Evolutionary conservation across 2,888 invertebrate species (phyloP), one percentile per base, ranked within the genome.

Genomic region (Argyresthia albistria): DNA sequence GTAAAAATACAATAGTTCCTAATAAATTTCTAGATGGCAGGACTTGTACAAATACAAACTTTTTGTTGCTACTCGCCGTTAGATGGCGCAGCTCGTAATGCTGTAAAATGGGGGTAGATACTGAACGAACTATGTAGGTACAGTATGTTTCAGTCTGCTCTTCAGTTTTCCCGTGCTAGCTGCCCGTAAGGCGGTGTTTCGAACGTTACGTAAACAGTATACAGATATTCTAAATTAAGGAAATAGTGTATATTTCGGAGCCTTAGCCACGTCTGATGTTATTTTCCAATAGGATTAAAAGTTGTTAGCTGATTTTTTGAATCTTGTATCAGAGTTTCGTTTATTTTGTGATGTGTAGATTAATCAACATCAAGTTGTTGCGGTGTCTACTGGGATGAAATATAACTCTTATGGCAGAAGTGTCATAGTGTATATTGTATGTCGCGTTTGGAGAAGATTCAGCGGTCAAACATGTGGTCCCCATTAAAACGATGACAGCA

Each of bases 161-260:
- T 36, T 48, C 53, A 81, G 84, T 84, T 73, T 77, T 72, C 76
- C 59, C 73, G 73, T 72, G 80, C 76, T 71, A 73, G 65, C 64
- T 77, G 76, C 67, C 63, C 62, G 76, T 72, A 79, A 76, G 79
- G 81, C 71, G 78, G 81, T 76, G 81, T 80, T 80, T 78, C 66
- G 69, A 63, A 64, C 69, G 75, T 80, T 82, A 80, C 80, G 75
- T 80, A 79, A 80, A 71, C 70, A 71, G 12, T 48, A 35, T 69
- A 68, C 75, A 73, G 70, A 69, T 67, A 70, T 69, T 69, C 69
- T 73, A 75, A 78, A 75, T 70, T 64, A 65, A 11, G 35, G 8
- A 12, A 12, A 47, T 16, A 10, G 25, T 35, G 12, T 47, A 12
- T 47, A 12, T 47, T 14, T 45, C 14, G 10, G 25, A 25, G 25